These are phyloP conservation scores for Saguinus imperator DNA, from an alignment of 2,113 vertebrate genomes.

Conservation along the genomic window DNA sequence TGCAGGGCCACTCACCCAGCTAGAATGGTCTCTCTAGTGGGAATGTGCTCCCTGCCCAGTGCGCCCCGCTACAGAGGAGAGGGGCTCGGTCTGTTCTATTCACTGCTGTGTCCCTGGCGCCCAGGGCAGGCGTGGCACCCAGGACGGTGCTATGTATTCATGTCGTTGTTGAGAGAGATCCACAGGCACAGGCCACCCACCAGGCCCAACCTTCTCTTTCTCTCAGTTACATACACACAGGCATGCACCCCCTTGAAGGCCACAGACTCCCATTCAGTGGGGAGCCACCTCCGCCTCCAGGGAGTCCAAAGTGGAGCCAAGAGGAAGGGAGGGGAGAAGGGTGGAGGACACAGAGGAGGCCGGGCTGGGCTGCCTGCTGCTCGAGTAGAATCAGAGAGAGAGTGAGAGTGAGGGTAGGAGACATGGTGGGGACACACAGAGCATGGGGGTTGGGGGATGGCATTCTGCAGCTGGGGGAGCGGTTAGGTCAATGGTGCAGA, in stretches of 20 bases:
- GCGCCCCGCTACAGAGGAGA: not conserved
- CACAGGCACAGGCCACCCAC: not conserved
- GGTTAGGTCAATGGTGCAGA: conserved; percentile 79
- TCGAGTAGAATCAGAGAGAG: not conserved
- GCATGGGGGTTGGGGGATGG: not conserved
- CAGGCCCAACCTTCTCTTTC: not conserved
- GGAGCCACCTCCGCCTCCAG: not conserved
- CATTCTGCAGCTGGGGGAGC: conserved; percentile 75
- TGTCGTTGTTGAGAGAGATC: not conserved
- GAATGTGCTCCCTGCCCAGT: not conserved
- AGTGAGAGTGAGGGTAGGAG: not conserved
- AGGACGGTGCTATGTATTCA: accelerated
- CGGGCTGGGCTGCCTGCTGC: not conserved
- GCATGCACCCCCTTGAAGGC: not conserved
- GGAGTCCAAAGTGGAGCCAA: not conserved
- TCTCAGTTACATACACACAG: not conserved
- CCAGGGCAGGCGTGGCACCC: not conserved
- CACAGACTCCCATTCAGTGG: not conserved
- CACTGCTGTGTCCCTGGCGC: not conserved
- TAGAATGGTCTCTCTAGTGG: not conserved
- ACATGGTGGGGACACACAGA: not conserved
- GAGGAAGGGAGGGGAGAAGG: not conserved
- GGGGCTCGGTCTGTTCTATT: accelerated
- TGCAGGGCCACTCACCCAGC: not conserved
- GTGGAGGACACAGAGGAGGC: not conserved